Base-by-base conservation (phyloP, 2,797 vertebrate genomes). In the Heteromormyrus szaboi region DNA sequence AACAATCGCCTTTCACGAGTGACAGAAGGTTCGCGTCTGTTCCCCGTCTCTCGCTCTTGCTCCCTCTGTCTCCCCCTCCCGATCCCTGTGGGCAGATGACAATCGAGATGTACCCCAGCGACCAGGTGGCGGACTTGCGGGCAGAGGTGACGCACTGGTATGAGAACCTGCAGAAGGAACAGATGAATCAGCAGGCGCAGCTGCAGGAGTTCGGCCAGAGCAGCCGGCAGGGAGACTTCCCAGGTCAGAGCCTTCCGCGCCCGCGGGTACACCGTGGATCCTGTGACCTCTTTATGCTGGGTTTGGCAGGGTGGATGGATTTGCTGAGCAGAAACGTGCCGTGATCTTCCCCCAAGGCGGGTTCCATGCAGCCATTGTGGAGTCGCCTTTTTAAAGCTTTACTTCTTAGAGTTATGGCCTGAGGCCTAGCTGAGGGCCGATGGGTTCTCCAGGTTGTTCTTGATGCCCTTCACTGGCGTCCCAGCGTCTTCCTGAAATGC, bases 111-210 rank as follows among this genome's bases (percentile, higher is more conserved):
- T 99, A 99, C 92, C 98, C 98, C 12, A 99, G 98, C 68, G 98
- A 99, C 93, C 98, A 99, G 95, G 98, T 99, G 88, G 98, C 98
- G 0, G 98, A 99, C 93, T 95, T 99, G 89, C 95, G 98, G 59
- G 98, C 98, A 0, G 98, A 99, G 94, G 98, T 99, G 89, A 99
- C 98, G 2, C 98, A 99, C 89, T 99, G 98, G 98, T 99, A 99
- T 0, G 98, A 99, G 94, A 99, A 99, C 92, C 95, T 99, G 92
- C 98, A 99, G 96, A 99, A 99, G 95, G 98, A 99, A 94, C 98
- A 99, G 95, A 95, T 99, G 94, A 99, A 96, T 93, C 98, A 99
- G 89, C 98, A 99, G 95, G 98, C 98, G n/a, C 98, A 99, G 94
- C 97, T 99, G 89, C 98, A 99, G 94, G 98, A 99, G 93, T 99